A percentile compares a stretch with the other conserved stretches of the same genome.
Conservation (phyloP, 2,888 invertebrate genomes). For the Cephus rjabovi region DNA sequence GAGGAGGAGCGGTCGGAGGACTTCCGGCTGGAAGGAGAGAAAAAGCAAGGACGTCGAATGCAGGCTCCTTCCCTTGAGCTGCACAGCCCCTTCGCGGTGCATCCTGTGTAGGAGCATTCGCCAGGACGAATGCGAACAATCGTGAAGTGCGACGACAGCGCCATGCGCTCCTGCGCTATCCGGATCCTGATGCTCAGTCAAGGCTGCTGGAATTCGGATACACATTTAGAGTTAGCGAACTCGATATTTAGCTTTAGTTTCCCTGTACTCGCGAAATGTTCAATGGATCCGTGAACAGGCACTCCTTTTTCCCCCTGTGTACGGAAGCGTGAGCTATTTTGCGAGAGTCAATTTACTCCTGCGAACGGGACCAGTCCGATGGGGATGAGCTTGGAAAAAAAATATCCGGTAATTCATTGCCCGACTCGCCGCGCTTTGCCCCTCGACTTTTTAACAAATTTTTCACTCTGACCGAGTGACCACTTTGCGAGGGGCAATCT, state of each 20-base stretch:
- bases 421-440: constrained; percentile 18
- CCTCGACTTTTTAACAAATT: constrained; percentile 13
- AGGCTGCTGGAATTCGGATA: background rate
- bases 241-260: background rate
- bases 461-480: constrained; percentile 15
- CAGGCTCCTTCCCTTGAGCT: background rate
- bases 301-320: background rate
- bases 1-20: background rate
- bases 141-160: background rate
- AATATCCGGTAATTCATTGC: constrained; percentile 24
- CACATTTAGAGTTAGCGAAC: background rate
- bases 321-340: background rate
- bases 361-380: background rate
- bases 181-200: background rate
- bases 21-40: background rate
- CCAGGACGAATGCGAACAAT: background rate
- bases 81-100: background rate
- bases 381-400: background rate
- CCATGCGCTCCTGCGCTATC: background rate
- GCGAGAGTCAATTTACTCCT: background rate
- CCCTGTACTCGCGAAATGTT: background rate
- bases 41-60: background rate
- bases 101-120: background rate
- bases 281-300: background rate
- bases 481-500: constrained; percentile 33